These are phyloP conservation scores for Apotomis turbidana DNA, from an alignment of 2,888 invertebrate species.

Conservation along the genomic window DNA sequence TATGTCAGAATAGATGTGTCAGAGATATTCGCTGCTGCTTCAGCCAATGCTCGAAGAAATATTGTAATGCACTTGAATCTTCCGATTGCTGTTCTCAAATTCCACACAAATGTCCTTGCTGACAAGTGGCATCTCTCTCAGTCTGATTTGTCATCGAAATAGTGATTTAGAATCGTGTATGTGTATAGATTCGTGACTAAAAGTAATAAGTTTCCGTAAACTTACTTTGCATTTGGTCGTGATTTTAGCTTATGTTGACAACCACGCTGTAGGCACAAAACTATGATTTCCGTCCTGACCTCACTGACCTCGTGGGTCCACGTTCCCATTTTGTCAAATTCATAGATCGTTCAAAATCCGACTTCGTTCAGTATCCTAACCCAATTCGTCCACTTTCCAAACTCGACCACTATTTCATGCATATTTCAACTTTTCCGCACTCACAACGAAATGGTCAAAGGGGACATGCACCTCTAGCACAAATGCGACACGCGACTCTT, in stretches of 20 bases:
- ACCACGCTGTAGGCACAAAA: too few relatives aligned
- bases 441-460: too few relatives aligned
- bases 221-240: neutral
- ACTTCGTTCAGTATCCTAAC: too few relatives aligned
- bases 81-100: conserved; percentile 7
- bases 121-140: neutral
- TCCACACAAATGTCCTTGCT: neutral
- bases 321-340: too few relatives aligned
- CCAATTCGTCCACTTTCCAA: too few relatives aligned
- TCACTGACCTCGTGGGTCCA: too few relatives aligned
- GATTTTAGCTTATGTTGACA: neutral
- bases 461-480: too few relatives aligned
- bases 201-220: neutral
- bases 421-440: too few relatives aligned
- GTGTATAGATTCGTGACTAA: neutral
- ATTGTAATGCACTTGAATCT: conserved; percentile 28
- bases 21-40: neutral
- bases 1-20: neutral
- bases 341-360: too few relatives aligned
- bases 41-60: conserved; percentile 3
- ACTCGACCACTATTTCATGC: too few relatives aligned
- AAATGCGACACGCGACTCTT: too few relatives aligned
- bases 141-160: neutral
- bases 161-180: neutral
- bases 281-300: too few relatives aligned